These are phyloP conservation scores for Olivierus martensii DNA, from an alignment of 1,140 invertebrate genomes.

Conservation along the genomic window DNA sequence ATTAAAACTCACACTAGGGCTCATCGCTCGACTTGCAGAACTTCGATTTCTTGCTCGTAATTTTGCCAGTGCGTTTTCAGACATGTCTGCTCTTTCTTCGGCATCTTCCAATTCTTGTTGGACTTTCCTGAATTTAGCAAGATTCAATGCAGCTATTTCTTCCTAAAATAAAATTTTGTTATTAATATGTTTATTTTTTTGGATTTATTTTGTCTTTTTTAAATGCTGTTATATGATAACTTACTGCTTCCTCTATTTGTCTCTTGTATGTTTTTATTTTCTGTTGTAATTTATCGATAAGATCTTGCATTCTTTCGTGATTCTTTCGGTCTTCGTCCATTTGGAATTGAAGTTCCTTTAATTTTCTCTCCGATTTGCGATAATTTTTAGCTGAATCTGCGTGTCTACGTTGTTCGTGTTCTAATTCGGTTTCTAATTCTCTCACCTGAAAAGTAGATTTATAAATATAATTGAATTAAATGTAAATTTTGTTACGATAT, in stretches of 20 bases:
- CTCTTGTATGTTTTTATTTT: conserved; percentile 48
- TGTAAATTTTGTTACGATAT: background rate
- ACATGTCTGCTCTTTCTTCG: conserved; percentile 93
- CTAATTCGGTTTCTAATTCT: conserved; percentile 92
- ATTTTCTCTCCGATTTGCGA: conserved; percentile 38
- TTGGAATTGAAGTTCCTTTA: conserved; percentile 46
- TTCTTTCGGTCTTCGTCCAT: conserved; percentile 40
- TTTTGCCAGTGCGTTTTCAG: conserved; percentile 94
- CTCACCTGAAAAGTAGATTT: conserved; percentile 30
- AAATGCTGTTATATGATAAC: background rate
- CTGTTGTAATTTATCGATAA: conserved; percentile 45
- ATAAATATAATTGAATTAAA: background rate
- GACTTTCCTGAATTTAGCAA: conserved; percentile 97
- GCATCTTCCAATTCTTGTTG: conserved; percentile 98
- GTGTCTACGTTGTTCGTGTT: conserved; percentile 94
- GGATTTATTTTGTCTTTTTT: background rate
- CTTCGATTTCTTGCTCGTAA: conserved; percentile 91
- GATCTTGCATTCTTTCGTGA: conserved; percentile 38
- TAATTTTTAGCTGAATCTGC: conserved; percentile 61
- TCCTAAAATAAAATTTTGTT: conserved; percentile 24
- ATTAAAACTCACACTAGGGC: conserved; percentile 29
- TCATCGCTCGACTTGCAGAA: conserved; percentile 50
- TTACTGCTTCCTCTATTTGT: conserved; percentile 44
- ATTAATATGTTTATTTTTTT: background rate
- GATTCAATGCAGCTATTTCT: conserved; percentile 47